Conservation (phyloP, 2,888 invertebrate species). For the Mimachlamys varia region DNA sequence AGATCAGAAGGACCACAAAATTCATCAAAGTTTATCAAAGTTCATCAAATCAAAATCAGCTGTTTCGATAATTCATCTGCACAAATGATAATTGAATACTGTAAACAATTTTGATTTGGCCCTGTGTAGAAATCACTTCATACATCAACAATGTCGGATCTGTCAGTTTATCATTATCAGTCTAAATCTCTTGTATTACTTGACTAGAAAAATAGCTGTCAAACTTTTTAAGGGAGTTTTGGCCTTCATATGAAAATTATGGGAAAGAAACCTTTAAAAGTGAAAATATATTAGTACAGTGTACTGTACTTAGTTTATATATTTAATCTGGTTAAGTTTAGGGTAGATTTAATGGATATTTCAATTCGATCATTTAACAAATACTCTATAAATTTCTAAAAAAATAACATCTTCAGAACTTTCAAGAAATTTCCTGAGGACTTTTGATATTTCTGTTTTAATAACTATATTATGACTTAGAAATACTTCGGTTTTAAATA, state of each 20-base stretch:
- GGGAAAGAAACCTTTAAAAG: background rate
- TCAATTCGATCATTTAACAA: background rate
- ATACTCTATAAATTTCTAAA: background rate
- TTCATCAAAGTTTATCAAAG: background rate
- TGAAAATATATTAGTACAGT: background rate
- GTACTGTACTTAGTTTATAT: background rate
- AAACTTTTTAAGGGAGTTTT: background rate
- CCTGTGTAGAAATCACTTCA: too few species aligned
- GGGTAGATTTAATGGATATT: background rate
- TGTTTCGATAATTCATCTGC: too few species aligned
- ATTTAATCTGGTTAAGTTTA: background rate
- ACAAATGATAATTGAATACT: too few species aligned
- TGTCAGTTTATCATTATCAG: too few species aligned
- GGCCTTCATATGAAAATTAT: background rate
- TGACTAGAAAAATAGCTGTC: background rate
- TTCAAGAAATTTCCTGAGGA: background rate
- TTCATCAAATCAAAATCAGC: too few species aligned
- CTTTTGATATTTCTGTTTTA: background rate
- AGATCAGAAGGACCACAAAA: background rate
- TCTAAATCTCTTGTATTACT: background rate
- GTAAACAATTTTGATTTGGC: too few species aligned
- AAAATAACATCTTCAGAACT: background rate
- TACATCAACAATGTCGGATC: too few species aligned
- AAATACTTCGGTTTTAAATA: background rate
- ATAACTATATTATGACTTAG: background rate